Evolutionary conservation across 1,140 invertebrate genomes (phyloP).

Genomic region (Heterodera carotae): DNA sequence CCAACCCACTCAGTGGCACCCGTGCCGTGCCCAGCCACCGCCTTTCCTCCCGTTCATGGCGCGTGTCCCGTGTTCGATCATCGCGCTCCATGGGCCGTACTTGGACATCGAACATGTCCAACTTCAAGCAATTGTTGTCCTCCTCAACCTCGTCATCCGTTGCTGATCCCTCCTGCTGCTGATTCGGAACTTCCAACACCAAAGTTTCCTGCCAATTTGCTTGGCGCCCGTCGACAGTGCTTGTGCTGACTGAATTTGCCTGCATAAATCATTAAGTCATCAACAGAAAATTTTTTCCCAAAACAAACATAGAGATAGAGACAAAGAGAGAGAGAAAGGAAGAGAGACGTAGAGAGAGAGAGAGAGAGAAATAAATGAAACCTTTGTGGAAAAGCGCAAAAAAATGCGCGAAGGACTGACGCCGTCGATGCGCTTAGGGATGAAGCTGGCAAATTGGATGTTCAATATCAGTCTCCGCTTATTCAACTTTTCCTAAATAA

Average conservation of each 20-base stretch:
- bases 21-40: constrained; percentile 33
- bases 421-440: constrained; percentile 40
- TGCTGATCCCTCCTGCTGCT: not conserved
- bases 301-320: constrained; percentile 6
- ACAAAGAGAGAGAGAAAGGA: too few species aligned
- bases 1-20: constrained; percentile 45
- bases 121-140: constrained; percentile 23
- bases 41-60: constrained; percentile 39
- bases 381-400: constrained; percentile 19
- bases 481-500: constrained; percentile 9
- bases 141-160: constrained; percentile 10
- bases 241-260: constrained; percentile 30
- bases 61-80: constrained; percentile 49
- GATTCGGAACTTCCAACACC: constrained; percentile 44
- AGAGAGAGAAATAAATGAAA: too few species aligned
- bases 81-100: constrained; percentile 41
- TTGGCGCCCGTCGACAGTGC: constrained; percentile 36
- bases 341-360: too few species aligned
- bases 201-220: constrained; percentile 54
- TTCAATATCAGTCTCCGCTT: constrained; percentile 40
- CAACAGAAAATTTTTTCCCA: not conserved
- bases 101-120: constrained; percentile 43
- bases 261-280: constrained; percentile 21
- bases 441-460: constrained; percentile 44
- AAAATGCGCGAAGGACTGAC: constrained; percentile 6